Base-by-base conservation (phyloP, 2,888 invertebrate species). In the Leptinotarsa tumamoca region DNA sequence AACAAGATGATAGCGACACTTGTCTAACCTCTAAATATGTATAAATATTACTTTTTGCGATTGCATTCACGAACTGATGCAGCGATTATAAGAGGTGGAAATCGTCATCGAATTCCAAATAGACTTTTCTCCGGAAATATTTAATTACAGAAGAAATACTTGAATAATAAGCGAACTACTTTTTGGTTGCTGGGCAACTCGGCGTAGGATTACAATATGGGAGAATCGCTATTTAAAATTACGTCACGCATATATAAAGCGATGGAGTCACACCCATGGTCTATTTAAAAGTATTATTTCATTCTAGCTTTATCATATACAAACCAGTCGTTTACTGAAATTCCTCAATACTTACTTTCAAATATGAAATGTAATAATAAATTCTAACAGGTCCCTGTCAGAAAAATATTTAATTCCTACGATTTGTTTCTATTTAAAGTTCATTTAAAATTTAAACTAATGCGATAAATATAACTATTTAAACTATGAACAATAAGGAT, bases 221-320 rank as follows among this genome's bases (percentile, higher is more conserved):
- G 63, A 63, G 70, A 33, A 58, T 58, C 58, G 56, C 56, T 69
- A 43, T 54, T 54, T 69, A 86, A 85, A 80, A 87, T 89, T 88
- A 88, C 88, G 88, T 88, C 88, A 88, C 86, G 84, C 80, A 84
- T 88, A 88, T 86, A 87, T 88, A 77, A 74, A 88, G 87, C 83
- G 83, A 85, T 87, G 71, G 68, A 76, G 85, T 86, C 87, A 87
- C 86, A 83, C 85, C 83, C 81, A 77, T 72, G 43, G n/a, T 33
- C 43, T 63, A 63, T 63, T 63, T 63, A 63, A 63, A 63, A 63
- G 43, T 27, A 63, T 63, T 63, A 63, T 63, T 63, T 63, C 63
- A 63, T 63, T 63, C 10, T 58, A 10, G 7, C n/a, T 58, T 23
- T 23, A 52, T 15, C 52, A 43, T 43, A 13, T 3, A 43, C 10